phyloP scores from a whole-genome alignment of 2,888 invertebrate genomes.

The Saturnia pavonia region DNA sequence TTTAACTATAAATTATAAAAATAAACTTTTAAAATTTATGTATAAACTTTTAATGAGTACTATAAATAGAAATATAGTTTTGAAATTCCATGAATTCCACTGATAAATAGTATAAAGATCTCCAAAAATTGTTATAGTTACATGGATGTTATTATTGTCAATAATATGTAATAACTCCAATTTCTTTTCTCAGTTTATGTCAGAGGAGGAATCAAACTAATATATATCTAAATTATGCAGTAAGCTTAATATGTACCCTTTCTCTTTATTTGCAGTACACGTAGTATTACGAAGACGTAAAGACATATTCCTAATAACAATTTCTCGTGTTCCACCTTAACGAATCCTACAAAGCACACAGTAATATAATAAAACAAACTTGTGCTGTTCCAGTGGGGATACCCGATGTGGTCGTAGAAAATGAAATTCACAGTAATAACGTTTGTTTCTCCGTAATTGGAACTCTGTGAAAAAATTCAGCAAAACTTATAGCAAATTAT shows the following conservation, averaged over 20 bases:
- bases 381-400: slow-evolving; percentile 32
- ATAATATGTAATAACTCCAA: neutral
- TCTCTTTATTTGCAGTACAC: neutral
- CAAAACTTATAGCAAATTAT: slow-evolving; percentile 40
- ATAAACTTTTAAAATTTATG: too few relatives aligned
- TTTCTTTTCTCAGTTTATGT: neutral
- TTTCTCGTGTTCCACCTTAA: neutral
- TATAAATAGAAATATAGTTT: neutral
- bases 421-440: slow-evolving; percentile 36
- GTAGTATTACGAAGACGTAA: neutral
- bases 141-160: neutral
- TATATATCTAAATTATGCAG: neutral
- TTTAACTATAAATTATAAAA: too few relatives aligned
- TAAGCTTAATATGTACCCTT: neutral
- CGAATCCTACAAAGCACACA: neutral
- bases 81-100: too few relatives aligned
- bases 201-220: neutral
- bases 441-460: slow-evolving; percentile 46
- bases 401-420: slow-evolving; percentile 27
- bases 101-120: neutral
- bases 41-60: neutral
- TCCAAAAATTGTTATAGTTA: too few relatives aligned
- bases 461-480: slow-evolving; percentile 32
- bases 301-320: neutral
- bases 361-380: slow-evolving; percentile 29